A percentile compares a stretch with the other conserved stretches of the same genome.
phyloP scores from a whole-genome alignment of 2,888 invertebrate species.

The Spilarctia lutea region DNA sequence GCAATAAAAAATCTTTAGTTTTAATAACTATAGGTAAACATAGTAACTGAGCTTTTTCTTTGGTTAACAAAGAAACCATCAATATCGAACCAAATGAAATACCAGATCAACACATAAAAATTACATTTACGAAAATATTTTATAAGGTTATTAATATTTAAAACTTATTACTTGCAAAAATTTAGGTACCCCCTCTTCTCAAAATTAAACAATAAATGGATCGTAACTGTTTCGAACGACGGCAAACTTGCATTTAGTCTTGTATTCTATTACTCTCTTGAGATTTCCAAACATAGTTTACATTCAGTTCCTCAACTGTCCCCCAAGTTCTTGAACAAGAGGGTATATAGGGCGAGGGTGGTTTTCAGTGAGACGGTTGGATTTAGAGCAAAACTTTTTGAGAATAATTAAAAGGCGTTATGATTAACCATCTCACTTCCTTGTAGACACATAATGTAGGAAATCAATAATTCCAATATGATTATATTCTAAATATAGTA shows the following conservation, averaged over 20 bases:
- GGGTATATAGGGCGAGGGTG: not conserved
- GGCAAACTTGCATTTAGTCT: not conserved
- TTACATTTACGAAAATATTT: too few species aligned
- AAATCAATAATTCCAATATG: not conserved
- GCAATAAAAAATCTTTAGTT: too few species aligned
- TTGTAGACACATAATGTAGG: not conserved
- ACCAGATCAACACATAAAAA: too few species aligned
- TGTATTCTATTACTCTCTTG: not conserved
- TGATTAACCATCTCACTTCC: not conserved
- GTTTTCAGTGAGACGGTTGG: not conserved
- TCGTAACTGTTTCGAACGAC: not conserved
- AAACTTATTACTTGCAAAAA: not conserved
- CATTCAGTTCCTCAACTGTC: conserved; percentile 2
- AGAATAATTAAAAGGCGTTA: not conserved
- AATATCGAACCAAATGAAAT: too few species aligned
- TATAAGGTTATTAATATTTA: too few species aligned
- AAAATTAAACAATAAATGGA: not conserved
- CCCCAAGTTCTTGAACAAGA: not conserved
- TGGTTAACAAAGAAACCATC: too few species aligned
- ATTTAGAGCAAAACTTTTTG: not conserved
- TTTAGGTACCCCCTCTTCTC: not conserved
- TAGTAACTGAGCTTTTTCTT: too few species aligned
- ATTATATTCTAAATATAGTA: too few species aligned
- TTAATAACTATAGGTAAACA: too few species aligned
- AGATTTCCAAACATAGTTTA: not conserved